These are phyloP conservation scores for Oreochromis grahami DNA, from an alignment of 2,797 vertebrate species.

Conservation along the genomic window DNA sequence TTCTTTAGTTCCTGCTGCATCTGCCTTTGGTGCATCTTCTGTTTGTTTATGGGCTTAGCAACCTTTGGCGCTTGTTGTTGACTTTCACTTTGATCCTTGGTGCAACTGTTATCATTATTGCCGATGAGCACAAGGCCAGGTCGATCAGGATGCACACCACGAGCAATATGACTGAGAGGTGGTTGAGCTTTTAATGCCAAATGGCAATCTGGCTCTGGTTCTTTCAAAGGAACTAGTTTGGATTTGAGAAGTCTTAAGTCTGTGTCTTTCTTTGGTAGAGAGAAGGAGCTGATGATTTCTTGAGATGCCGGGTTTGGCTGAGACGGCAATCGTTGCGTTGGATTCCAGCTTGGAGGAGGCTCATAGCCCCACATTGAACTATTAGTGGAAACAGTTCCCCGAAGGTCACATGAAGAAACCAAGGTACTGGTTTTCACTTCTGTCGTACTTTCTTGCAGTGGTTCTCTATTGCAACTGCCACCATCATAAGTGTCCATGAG, in stretches of 20 bases:
- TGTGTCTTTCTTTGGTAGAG: conserved; percentile 40
- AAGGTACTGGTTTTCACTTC: neutral
- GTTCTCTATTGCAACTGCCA: neutral
- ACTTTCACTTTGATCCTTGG: neutral
- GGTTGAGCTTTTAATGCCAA: neutral
- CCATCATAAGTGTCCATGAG: neutral
- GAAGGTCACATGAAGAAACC: neutral
- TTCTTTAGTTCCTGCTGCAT: neutral
- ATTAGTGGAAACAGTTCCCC: neutral
- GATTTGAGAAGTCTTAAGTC: conserved; percentile 5
- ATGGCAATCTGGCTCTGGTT: neutral
- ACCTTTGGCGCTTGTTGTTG: neutral
- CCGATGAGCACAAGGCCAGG: conserved; percentile 40
- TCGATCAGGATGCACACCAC: conserved; percentile 11
- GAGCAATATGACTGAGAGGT: neutral
- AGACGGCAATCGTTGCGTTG: neutral
- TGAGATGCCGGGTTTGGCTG: neutral
- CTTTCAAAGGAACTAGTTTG: conserved; percentile 22
- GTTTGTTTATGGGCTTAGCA: neutral
- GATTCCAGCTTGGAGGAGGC: neutral
- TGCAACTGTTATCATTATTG: neutral
- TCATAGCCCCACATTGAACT: neutral
- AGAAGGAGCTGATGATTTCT: neutral
- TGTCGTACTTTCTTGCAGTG: neutral
- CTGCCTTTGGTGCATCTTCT: neutral